Evolutionary conservation across 2,888 invertebrate species (phyloP).

Genomic region (Eilema griseolum): DNA sequence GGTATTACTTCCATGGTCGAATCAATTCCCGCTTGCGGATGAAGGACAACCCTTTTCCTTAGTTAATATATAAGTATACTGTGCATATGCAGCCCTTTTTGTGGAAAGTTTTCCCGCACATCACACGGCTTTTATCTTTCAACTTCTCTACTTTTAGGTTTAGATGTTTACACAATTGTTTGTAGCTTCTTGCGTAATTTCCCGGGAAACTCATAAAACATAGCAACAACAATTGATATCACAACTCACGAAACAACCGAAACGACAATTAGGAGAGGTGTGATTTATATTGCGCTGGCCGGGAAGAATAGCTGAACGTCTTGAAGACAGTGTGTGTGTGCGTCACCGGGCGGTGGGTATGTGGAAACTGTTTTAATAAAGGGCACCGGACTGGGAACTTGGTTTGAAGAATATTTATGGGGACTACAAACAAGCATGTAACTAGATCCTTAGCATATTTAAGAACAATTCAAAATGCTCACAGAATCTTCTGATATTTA

Average conservation of each 20-base stretch:
- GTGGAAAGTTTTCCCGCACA: too few species aligned
- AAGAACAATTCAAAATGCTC: background rate
- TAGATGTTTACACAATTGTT: background rate
- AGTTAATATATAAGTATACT: background rate
- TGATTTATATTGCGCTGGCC: constrained; percentile 33
- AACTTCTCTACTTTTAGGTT: background rate
- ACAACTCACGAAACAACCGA: constrained; percentile 34
- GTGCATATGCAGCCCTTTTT: too few species aligned
- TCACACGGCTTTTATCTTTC: background rate
- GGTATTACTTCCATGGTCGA: too few species aligned
- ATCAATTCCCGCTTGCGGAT: background rate
- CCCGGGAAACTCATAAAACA: constrained; percentile 20
- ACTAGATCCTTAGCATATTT: background rate
- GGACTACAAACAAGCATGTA: background rate
- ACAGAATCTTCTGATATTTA: too few species aligned
- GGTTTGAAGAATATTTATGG: background rate
- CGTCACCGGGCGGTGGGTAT: constrained; percentile 4
- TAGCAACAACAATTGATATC: constrained; percentile 31
- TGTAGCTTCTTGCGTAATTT: constrained; percentile 3
- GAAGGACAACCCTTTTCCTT: background rate
- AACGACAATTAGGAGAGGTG: constrained; percentile 36
- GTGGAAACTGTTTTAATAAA: background rate
- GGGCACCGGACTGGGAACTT: background rate
- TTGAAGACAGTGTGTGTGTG: background rate
- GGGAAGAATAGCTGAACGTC: background rate